Conservation (phyloP, 37 sponge, comb jelly and placozoan genomes). For the Spongilla lacustris region DNA sequence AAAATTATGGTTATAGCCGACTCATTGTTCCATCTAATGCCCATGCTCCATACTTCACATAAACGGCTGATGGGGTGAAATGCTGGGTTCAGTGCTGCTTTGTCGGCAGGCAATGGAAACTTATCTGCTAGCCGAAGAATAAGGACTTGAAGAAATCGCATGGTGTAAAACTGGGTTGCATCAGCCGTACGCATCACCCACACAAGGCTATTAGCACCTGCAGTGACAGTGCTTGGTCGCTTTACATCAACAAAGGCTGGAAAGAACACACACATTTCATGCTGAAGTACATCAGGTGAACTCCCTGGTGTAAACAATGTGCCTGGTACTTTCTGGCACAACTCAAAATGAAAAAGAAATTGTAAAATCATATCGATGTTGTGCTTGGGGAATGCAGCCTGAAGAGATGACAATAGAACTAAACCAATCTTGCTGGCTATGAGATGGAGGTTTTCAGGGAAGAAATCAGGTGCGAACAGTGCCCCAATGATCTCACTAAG, state of each 20-base stretch:
- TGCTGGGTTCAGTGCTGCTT: too few relatives aligned
- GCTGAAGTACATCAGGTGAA: too few relatives aligned
- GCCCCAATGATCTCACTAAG: constrained; percentile 7
- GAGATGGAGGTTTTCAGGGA: background rate
- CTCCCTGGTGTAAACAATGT: too few relatives aligned
- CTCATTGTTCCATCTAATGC: constrained; percentile 13
- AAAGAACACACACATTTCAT: constrained; percentile 13
- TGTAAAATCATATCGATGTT: constrained; percentile 13
- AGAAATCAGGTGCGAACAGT: constrained; percentile 27
- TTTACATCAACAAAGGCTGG: constrained; percentile 8
- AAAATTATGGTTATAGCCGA: constrained; percentile 6
- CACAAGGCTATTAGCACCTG: too few relatives aligned
- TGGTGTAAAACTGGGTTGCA: background rate
- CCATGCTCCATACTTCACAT: constrained; percentile 32
- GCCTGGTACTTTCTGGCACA: constrained; percentile 15
- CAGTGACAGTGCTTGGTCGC: too few relatives aligned
- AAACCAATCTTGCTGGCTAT: constrained; percentile 11
- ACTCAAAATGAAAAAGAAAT: constrained; percentile 20
- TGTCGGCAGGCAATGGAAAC: constrained; percentile 17
- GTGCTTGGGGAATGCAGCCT: background rate
- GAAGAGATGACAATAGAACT: constrained; percentile 6
- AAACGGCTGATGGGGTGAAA: background rate
- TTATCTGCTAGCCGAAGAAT: constrained; percentile 24
- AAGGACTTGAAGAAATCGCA: constrained; percentile 44
- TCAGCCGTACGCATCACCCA: too few relatives aligned